These are phyloP conservation scores for Cygnus atratus DNA, from an alignment of 2,113 vertebrate genomes.

Conservation along the genomic window DNA sequence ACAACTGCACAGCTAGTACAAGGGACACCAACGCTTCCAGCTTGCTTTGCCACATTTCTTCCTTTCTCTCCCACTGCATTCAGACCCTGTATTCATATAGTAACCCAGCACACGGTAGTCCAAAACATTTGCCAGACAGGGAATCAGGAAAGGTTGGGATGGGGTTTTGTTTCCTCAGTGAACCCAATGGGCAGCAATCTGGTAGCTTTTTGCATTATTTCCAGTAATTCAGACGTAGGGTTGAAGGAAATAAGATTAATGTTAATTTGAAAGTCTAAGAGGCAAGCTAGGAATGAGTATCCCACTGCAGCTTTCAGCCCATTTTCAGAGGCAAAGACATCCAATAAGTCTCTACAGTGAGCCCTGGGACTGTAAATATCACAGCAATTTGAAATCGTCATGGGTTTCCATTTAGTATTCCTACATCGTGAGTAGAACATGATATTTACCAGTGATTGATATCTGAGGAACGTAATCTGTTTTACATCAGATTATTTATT, in stretches of 20 bases:
- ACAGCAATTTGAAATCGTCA: constrained; percentile 49
- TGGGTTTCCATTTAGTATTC: constrained; percentile 58
- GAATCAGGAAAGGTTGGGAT: background rate
- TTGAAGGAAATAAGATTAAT: background rate
- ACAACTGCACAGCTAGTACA: background rate
- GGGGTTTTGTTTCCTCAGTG: background rate
- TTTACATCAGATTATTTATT: constrained; percentile 54
- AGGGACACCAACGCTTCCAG: background rate
- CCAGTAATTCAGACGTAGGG: background rate
- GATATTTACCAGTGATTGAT: constrained; percentile 62
- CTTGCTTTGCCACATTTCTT: background rate
- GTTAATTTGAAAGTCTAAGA: constrained; percentile 31
- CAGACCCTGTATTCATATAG: background rate
- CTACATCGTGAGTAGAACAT: background rate
- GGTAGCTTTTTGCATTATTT: background rate
- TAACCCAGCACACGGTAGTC: background rate
- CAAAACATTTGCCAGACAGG: background rate
- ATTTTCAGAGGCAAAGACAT: constrained; percentile 8
- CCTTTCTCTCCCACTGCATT: background rate
- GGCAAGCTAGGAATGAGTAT: background rate
- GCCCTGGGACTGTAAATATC: constrained; percentile 17
- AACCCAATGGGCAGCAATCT: background rate
- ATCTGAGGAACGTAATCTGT: constrained; percentile 36
- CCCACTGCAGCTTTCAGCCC: background rate
- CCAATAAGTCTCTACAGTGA: constrained; percentile 36